phyloP scores from a whole-genome alignment of 2,888 invertebrate species.

The Orthosia gracilis region DNA sequence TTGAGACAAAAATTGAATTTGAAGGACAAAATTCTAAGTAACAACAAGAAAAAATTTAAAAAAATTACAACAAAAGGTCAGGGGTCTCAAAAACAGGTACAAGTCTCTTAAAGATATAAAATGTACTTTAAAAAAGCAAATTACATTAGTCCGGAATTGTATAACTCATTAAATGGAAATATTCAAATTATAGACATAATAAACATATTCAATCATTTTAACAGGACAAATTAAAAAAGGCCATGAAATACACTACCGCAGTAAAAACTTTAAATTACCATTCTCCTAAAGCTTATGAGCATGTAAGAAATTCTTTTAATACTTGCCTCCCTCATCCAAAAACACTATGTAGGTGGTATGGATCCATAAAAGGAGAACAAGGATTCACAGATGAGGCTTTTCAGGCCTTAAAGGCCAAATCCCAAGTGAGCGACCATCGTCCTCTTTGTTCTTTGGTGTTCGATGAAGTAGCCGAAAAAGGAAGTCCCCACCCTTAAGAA shows the following conservation, averaged over 20 bases:
- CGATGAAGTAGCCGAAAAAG: constrained; percentile 10
- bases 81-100: no score
- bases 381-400: constrained; percentile 50
- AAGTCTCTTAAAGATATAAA: no score
- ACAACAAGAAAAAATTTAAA: no score
- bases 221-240: background rate
- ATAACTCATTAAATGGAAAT: no score
- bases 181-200: no score
- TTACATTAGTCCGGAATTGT: no score
- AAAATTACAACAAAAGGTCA: no score
- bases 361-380: constrained; percentile 32
- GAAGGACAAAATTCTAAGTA: no score
- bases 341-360: constrained; percentile 51
- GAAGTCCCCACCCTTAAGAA: no score
- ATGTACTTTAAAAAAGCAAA: no score
- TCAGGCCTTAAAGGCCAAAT: constrained; percentile 40
- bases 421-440: constrained; percentile 1
- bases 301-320: constrained; percentile 45
- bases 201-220: no score
- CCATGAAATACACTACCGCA: background rate
- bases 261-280: constrained; percentile 14
- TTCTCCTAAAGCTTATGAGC: constrained; percentile 41
- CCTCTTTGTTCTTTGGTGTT: constrained; percentile 5
- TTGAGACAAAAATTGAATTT: no score
- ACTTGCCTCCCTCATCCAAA: constrained; percentile 44